These are phyloP conservation scores for Oscheius onirici DNA, from an alignment of 2,888 invertebrate genomes.

Conservation along the genomic window DNA sequence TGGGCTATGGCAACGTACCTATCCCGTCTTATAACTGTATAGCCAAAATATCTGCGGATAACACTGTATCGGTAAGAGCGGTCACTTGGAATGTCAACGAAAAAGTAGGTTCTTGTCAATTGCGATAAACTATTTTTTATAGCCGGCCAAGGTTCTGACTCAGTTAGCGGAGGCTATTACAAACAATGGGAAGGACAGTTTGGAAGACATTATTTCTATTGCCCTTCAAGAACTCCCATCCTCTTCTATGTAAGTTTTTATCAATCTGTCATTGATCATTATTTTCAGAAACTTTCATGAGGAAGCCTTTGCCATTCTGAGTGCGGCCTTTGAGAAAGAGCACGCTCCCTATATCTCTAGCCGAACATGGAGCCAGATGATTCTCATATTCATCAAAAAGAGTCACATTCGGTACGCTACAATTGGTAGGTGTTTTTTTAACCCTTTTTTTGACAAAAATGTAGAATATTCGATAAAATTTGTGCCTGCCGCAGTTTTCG, in stretches of 20 bases:
- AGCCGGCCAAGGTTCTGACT: slow-evolving; percentile 40
- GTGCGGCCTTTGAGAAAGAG: slow-evolving; percentile 46
- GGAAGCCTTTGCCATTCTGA: slow-evolving; percentile 55
- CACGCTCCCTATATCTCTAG: slow-evolving; percentile 63
- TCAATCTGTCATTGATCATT: neutral
- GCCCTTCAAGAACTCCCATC: slow-evolving; percentile 67
- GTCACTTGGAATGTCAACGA: slow-evolving; percentile 67
- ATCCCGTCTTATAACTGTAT: slow-evolving; percentile 49
- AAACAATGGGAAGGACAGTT: slow-evolving; percentile 36
- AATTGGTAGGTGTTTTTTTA: slow-evolving; percentile 39
- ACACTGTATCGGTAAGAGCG: slow-evolving; percentile 36
- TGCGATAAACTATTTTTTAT: slow-evolving; percentile 25
- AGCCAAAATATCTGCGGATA: slow-evolving; percentile 39
- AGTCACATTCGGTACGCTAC: slow-evolving; percentile 63
- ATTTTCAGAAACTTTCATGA: slow-evolving; percentile 63
- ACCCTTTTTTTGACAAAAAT: slow-evolving; percentile 2
- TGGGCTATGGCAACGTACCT: slow-evolving; percentile 51
- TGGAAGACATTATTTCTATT: slow-evolving; percentile 62
- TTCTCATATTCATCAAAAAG: slow-evolving; percentile 61
- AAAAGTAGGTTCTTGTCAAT: slow-evolving; percentile 38
- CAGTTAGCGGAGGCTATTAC: slow-evolving; percentile 32
- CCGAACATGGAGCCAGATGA: slow-evolving; percentile 68
- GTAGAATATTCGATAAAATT: slow-evolving; percentile 60
- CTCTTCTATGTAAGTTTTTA: slow-evolving; percentile 53
- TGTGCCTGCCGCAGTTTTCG: slow-evolving; percentile 56